These are phyloP conservation scores for Neotoxoptera formosana DNA, from an alignment of 1,140 invertebrate species.

Conservation along the genomic window DNA sequence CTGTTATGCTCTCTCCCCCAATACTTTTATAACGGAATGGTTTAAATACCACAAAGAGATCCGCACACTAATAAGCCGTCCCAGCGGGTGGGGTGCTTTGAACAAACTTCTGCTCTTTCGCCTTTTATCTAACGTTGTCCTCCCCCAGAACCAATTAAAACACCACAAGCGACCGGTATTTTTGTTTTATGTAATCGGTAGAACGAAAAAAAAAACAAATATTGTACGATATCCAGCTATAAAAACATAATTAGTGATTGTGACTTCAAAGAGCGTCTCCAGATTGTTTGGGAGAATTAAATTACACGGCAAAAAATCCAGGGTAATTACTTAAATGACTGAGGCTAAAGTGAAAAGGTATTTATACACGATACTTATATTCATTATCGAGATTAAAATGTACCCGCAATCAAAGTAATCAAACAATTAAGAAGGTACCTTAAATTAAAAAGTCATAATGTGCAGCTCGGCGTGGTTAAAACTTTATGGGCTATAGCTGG, in stretches of 20 bases:
- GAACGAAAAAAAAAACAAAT: slow-evolving; percentile 19
- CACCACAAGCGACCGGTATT: slow-evolving; percentile 38
- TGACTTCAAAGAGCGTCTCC: neutral
- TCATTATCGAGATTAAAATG: slow-evolving; percentile 11
- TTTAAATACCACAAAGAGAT: slow-evolving; percentile 57
- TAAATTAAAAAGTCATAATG: neutral
- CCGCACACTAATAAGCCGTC: slow-evolving; percentile 53
- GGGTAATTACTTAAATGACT: slow-evolving; percentile 25
- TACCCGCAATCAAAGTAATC: neutral
- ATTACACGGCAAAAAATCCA: neutral
- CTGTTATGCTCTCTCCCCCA: slow-evolving; percentile 16
- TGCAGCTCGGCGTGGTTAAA: neutral
- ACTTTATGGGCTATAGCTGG: neutral
- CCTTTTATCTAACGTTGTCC: slow-evolving; percentile 43
- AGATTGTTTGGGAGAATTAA: neutral
- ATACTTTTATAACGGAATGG: slow-evolving; percentile 31
- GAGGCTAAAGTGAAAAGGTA: neutral
- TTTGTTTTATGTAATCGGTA: slow-evolving; percentile 48
- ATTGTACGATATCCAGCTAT: neutral
- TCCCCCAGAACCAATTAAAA: slow-evolving; percentile 48
- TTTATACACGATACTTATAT: neutral
- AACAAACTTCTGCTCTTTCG: slow-evolving; percentile 56
- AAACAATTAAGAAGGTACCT: neutral
- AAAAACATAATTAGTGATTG: slow-evolving; percentile 21
- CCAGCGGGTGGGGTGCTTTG: slow-evolving; percentile 56